phyloP scores from a whole-genome alignment of 2,113 vertebrate species.

The Montifringilla adamsi region DNA sequence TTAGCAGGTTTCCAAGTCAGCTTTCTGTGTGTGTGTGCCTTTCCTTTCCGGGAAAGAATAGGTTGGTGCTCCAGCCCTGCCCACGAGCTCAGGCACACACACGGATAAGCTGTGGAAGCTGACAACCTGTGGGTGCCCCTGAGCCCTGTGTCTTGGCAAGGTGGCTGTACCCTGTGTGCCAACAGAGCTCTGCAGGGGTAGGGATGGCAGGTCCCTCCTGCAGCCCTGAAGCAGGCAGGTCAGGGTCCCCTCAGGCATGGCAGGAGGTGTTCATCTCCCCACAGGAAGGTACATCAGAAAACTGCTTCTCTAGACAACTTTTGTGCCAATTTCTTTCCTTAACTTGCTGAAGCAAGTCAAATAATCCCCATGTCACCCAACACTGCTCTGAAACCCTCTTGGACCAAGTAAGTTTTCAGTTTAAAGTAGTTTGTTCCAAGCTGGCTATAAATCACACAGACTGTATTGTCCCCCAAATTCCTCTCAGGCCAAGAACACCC shows the following conservation, averaged over 20 bases:
- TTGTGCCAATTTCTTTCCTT: neutral
- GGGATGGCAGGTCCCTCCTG: neutral
- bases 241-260: neutral
- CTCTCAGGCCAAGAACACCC: neutral
- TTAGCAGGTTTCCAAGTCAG: neutral
- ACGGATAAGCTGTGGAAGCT: fast-evolving
- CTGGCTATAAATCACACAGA: neutral
- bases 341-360: neutral
- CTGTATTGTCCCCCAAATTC: neutral
- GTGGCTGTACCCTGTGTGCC: neutral
- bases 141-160: neutral
- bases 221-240: neutral
- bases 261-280: neutral
- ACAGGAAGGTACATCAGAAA: neutral
- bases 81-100: neutral
- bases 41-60: neutral
- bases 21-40: neutral
- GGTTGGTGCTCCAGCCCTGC: neutral
- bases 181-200: neutral
- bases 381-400: fast-evolving
- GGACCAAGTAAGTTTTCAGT: neutral
- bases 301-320: neutral
- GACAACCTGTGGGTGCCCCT: neutral
- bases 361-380: neutral
- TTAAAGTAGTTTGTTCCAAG: neutral